Conservation (phyloP, 2,888 invertebrate species). For the Phyllotreta striolata region DNA sequence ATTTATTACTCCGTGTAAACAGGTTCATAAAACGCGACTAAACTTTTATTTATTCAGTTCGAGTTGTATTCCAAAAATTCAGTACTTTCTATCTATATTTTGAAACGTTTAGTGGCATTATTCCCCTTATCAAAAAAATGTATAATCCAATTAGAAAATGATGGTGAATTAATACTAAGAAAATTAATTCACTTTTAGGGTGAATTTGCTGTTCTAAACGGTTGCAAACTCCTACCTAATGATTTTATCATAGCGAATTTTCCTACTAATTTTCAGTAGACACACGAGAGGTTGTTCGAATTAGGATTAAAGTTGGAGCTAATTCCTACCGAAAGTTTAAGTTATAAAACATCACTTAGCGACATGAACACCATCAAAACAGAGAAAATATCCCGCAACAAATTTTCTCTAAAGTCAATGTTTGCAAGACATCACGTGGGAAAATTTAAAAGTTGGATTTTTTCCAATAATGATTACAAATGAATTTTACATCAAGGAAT, state of each 20-base stretch:
- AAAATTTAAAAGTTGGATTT: no score
- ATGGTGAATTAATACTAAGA: no score
- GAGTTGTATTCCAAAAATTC: no score
- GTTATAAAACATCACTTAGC: conserved; percentile 9
- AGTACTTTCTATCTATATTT: no score
- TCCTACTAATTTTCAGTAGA: conserved; percentile 2
- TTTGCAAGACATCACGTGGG: background rate
- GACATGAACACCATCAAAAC: conserved; percentile 8
- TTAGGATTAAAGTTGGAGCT: conserved; percentile 5
- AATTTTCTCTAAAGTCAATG: no score
- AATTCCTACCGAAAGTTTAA: conserved; percentile 8
- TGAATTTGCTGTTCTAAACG: background rate
- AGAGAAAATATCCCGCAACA: background rate
- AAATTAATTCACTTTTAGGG: no score
- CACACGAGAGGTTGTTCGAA: conserved; percentile 9
- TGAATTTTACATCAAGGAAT: no score
- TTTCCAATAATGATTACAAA: no score
- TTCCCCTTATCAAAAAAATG: no score
- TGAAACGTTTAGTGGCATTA: no score
- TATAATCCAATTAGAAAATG: no score
- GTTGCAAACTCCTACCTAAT: conserved; percentile 1
- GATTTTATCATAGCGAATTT: background rate
- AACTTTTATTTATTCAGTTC: conserved; percentile 17
- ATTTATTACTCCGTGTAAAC: conserved; percentile 21
- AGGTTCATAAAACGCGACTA: conserved; percentile 24